Percentiles rank a stretch among this genome's conserved stretches.
Evolutionary conservation across 2,113 vertebrate genomes (phyloP).

Genomic region (Pantherophis guttatus): DNA sequence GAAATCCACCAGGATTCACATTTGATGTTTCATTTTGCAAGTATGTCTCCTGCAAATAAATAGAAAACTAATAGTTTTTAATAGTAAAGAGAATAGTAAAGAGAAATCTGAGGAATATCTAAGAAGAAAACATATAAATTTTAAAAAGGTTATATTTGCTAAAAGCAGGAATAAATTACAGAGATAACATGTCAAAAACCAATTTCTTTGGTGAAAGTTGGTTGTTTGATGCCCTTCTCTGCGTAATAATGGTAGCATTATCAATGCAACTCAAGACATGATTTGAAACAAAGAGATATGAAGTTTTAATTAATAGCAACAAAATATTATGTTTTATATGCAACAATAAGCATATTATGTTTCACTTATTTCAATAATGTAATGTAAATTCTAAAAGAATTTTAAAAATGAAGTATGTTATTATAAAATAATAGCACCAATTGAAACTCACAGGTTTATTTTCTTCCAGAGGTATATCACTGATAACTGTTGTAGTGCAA

Average conservation of each 20-base stretch:
- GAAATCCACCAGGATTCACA: background rate
- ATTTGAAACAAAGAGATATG: background rate
- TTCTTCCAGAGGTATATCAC: background rate
- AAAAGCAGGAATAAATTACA: slow-evolving; percentile 29
- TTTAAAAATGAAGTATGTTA: background rate
- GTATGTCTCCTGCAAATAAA: background rate
- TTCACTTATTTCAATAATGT: background rate
- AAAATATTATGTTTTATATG: background rate
- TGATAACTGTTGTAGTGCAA: background rate
- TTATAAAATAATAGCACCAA: background rate
- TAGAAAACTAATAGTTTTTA: background rate
- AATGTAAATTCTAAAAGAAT: background rate
- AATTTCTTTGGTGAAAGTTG: background rate
- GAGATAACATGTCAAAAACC: background rate
- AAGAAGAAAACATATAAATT: background rate
- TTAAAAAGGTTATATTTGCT: background rate
- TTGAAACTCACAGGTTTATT: background rate
- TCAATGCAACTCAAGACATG: background rate
- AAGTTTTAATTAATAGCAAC: slow-evolving; percentile 26
- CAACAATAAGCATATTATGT: background rate
- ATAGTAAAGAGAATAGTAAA: too few relatives aligned
- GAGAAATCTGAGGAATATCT: background rate
- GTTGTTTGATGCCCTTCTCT: background rate
- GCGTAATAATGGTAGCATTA: background rate
- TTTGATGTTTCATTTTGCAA: background rate